Base-by-base conservation (phyloP, 2,797 vertebrate genomes). In the Mus minutoides region DNA sequence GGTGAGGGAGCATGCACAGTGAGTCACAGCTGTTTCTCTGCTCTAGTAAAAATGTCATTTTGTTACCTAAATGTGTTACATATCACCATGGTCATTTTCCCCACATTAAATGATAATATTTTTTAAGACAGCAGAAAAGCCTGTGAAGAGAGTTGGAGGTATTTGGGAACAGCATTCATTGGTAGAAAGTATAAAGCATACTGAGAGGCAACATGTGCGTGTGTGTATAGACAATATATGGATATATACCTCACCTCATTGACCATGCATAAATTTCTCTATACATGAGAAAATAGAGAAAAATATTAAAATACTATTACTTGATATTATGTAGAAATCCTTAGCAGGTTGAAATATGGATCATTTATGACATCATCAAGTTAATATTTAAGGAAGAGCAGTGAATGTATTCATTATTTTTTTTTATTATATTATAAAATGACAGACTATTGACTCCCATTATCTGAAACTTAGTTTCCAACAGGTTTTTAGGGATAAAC, bases 401-500 rank as follows among this genome's bases (percentile, higher is more conserved):
- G n/a, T 17, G 62, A 37, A 64, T 43, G 5, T 56, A 21, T 73
- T 2, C n/a, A 54, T 85, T 54, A 76, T 16, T 79, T 82, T 16
- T 79, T 82, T 69, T 31, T 13, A 76, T 46, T 67, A 34, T 52
- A 9, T 80, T 95, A 88, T 77, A 77, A 95, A 95, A 85, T 62
- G 80, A 91, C 26, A 13, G 67, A 22, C 22, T 29, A 10, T 46
- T 46, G 31, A 54, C 4, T 88, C 17, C 22, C 54, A 92, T 3
- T 49, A 6, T 62, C 77, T 91, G 79, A 93, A 13, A 60, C 43
- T 78, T 90, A 22, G 8, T 90, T 13, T 56, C 29, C 29, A 37
- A 75, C 16, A 83, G 40, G 4, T 31, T 91, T 96, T 77, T 24
- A 76, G 64, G 37, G 80, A 79, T 84, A 40, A 19, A 9, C 56